phyloP scores from a whole-genome alignment of 1,140 invertebrate species.

The Kradibia gibbosae region DNA sequence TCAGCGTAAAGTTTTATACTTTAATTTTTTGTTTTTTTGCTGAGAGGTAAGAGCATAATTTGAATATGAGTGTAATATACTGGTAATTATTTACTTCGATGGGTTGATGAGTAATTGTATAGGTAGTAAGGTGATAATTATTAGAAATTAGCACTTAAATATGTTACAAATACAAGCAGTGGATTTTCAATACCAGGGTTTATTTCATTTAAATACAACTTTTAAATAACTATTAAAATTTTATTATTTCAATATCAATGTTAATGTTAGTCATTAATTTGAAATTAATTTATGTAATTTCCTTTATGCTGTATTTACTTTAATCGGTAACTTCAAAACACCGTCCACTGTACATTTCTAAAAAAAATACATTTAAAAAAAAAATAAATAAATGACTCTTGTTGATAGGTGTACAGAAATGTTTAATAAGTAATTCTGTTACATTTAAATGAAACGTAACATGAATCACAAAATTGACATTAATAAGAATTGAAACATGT shows the following conservation, averaged over 20 bases:
- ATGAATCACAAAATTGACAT: not conserved
- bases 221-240: not conserved
- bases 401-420: too few species aligned
- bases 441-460: not conserved
- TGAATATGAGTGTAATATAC: conserved; percentile 20
- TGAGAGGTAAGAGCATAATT: not conserved
- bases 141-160: conserved; percentile 10
- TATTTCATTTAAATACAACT: not conserved
- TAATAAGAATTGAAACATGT: not conserved
- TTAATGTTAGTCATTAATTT: not conserved
- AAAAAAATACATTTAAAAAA: too few species aligned
- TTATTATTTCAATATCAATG: not conserved
- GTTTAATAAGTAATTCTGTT: not conserved
- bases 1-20: not conserved
- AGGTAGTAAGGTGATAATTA: conserved; percentile 25
- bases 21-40: not conserved
- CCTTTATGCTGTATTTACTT: too few species aligned
- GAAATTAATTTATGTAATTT: too few species aligned
- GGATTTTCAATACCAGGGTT: not conserved
- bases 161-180: conserved; percentile 12
- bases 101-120: not conserved
- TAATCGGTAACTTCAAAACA: too few species aligned
- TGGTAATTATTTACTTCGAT: conserved; percentile 3
- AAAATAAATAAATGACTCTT: too few species aligned
- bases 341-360: too few species aligned